Evolutionary conservation across 2,888 invertebrate species (phyloP).

Genomic region (Tetramorium bicarinatum): DNA sequence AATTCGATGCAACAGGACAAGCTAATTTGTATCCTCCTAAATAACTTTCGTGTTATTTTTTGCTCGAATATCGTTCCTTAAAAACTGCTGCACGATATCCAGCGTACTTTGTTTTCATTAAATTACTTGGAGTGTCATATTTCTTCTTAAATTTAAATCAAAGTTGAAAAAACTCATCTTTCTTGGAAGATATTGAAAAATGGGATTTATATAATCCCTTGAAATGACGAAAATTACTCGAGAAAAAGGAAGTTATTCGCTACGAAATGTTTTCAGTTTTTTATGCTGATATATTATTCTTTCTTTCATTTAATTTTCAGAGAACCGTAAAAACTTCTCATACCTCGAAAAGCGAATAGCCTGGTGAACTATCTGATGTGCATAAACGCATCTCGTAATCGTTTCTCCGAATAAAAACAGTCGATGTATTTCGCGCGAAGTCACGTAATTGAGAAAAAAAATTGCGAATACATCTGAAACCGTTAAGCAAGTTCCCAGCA

Average conservation of each 20-base stretch:
- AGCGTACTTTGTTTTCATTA: neutral
- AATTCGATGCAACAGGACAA: neutral
- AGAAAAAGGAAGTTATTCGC: neutral
- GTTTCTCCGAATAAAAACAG: neutral
- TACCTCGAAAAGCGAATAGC: neutral
- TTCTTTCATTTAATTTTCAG: slow-evolving; percentile 5
- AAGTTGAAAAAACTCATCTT: neutral
- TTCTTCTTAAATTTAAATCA: neutral
- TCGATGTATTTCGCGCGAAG: neutral
- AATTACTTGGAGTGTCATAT: neutral
- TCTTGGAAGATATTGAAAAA: neutral
- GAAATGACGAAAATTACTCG: neutral
- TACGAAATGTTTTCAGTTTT: neutral
- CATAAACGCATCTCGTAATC: neutral
- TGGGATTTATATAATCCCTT: neutral
- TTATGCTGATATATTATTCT: neutral
- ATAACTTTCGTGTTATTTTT: neutral
- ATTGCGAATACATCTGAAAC: neutral
- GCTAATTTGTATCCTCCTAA: neutral
- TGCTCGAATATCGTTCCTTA: neutral
- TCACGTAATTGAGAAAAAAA: neutral
- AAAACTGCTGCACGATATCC: neutral
- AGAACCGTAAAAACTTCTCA: neutral
- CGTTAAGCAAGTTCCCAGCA: neutral
- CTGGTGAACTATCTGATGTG: too few species aligned